Conservation (phyloP, 2,797 vertebrate genomes). For the Psittacula echo region DNA sequence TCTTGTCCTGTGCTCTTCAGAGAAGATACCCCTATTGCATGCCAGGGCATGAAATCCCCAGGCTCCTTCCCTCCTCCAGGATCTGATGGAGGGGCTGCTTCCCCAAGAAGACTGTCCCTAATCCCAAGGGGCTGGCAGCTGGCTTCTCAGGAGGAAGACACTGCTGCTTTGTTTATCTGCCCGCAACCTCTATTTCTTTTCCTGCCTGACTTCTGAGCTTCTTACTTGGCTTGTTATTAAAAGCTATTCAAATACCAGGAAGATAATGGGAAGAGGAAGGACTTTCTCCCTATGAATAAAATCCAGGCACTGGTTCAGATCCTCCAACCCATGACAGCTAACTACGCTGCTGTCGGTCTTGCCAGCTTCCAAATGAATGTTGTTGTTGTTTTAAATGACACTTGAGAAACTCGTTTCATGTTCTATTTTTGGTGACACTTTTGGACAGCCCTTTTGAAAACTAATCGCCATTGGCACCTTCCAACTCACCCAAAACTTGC, state of each 20-base stretch:
- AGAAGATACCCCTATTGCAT: background rate
- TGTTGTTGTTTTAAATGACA: slow-evolving; percentile 33
- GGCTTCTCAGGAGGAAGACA: background rate
- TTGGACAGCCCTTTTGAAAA: slow-evolving; percentile 41
- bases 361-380: slow-evolving; percentile 33
- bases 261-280: slow-evolving; percentile 45
- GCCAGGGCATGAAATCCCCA: fast-evolving
- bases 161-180: background rate
- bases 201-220: background rate
- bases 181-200: background rate
- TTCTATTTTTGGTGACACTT: slow-evolving; percentile 63
- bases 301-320: slow-evolving; percentile 59
- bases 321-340: slow-evolving; percentile 13
- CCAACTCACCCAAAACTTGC: slow-evolving; percentile 17
- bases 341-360: background rate
- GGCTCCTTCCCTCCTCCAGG: background rate
- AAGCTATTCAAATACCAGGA: slow-evolving; percentile 13
- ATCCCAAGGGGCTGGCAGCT: background rate
- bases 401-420: slow-evolving; percentile 37
- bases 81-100: background rate
- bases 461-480: slow-evolving; percentile 47
- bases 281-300: slow-evolving; percentile 35
- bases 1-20: background rate
- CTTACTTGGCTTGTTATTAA: slow-evolving; percentile 3
- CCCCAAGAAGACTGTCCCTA: background rate